Conservation (phyloP, 2,797 vertebrate species). For the Thamnophis elegans region DNA sequence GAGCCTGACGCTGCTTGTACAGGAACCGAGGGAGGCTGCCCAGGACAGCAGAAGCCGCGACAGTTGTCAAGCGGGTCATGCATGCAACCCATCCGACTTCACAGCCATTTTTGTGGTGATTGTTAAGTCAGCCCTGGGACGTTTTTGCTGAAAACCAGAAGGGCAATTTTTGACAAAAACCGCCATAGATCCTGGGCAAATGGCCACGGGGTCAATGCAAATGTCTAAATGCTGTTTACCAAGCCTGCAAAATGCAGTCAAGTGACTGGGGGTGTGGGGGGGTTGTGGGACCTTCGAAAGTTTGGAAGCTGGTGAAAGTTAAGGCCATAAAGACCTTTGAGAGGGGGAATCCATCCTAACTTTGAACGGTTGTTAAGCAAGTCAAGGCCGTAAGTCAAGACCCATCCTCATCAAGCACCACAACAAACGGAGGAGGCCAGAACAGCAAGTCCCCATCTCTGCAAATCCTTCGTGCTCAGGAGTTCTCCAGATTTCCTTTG, state of each 20-base stretch:
- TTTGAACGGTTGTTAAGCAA: background rate
- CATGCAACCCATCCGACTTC: background rate
- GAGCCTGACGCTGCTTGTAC: background rate
- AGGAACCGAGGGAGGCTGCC: background rate
- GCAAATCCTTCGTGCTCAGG: background rate
- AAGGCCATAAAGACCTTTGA: background rate
- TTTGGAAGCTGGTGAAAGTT: background rate
- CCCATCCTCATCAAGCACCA: background rate
- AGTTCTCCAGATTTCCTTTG: background rate
- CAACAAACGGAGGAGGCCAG: background rate
- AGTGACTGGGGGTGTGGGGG: background rate
- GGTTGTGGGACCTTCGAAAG: fast-evolving
- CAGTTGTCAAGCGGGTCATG: too few relatives aligned
- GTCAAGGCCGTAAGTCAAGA: background rate
- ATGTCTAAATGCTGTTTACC: background rate
- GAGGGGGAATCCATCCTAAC: background rate
- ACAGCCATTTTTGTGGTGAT: background rate
- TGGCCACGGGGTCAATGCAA: background rate
- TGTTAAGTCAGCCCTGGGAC: background rate
- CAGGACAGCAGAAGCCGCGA: background rate
- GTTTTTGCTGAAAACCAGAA: background rate
- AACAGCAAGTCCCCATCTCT: background rate
- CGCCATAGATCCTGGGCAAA: background rate
- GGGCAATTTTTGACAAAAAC: background rate
- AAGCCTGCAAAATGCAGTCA: background rate